A percentile compares a stretch with the other conserved stretches of the same genome.
phyloP scores from a whole-genome alignment of 2,797 vertebrate species.

The Lerista edwardsae region DNA sequence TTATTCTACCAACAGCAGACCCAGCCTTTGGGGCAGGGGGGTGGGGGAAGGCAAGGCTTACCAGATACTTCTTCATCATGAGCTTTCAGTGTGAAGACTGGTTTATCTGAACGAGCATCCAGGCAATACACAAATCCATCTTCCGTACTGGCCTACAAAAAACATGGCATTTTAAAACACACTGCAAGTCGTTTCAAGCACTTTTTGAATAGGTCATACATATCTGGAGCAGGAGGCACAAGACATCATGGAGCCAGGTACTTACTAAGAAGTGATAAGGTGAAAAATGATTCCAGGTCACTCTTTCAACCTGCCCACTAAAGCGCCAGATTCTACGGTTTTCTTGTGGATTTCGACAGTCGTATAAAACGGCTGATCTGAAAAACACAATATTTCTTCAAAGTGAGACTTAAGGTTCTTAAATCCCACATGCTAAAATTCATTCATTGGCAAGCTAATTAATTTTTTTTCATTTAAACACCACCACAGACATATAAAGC shows the following conservation, averaged over 20 bases:
- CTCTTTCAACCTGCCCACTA: conserved; percentile 93
- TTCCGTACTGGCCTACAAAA: conserved; percentile 91
- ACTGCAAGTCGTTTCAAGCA: too few species aligned
- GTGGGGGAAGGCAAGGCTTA: conserved; percentile 56
- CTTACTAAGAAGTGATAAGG: conserved; percentile 93
- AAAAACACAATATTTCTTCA: not conserved
- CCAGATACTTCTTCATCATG: conserved; percentile 95
- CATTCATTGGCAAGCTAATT: not conserved
- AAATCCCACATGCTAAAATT: not conserved
- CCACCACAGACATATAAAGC: too few species aligned
- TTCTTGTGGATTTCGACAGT: conserved; percentile 91
- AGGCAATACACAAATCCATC: conserved; percentile 97
- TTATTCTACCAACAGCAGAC: not conserved
- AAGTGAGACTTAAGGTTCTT: not conserved
- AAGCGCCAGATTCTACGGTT: conserved; percentile 91
- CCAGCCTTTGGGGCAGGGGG: not conserved
- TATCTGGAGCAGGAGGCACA: not conserved
- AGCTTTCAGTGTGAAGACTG: conserved; percentile 91
- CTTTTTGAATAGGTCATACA: too few species aligned
- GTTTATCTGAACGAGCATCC: conserved; percentile 94
- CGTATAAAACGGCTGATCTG: conserved; percentile 90
- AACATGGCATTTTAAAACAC: not conserved
- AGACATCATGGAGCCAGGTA: not conserved
- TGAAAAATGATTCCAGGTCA: conserved; percentile 95
- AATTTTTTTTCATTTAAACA: too few species aligned